These are phyloP conservation scores for Etia nguti DNA, from an alignment of 2,113 vertebrate genomes.

Conservation along the genomic window DNA sequence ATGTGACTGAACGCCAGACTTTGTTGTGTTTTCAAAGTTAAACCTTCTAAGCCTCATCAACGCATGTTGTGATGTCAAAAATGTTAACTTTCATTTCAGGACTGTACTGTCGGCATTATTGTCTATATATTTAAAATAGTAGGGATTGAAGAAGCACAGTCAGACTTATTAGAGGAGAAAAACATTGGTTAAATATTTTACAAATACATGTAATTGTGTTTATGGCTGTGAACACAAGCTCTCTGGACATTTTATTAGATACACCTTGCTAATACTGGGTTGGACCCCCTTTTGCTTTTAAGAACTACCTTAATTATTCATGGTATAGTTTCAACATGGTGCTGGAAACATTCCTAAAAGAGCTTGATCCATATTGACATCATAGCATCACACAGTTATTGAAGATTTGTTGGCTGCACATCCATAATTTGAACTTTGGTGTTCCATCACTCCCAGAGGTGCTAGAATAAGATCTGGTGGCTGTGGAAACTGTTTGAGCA, in stretches of 20 bases:
- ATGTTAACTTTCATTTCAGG: background rate
- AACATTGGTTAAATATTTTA: background rate
- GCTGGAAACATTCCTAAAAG: background rate
- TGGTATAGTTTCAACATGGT: background rate
- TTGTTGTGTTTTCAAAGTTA: background rate
- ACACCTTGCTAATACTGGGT: background rate
- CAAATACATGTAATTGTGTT: background rate
- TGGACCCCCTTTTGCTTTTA: background rate
- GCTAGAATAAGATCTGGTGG: background rate
- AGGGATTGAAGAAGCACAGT: background rate
- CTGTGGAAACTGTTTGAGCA: background rate
- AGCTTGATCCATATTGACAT: background rate
- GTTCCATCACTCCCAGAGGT: background rate
- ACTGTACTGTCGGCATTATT: background rate
- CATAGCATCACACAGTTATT: background rate
- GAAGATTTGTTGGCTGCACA: background rate
- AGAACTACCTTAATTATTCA: background rate
- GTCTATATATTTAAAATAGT: background rate
- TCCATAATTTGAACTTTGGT: background rate
- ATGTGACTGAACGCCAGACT: background rate
- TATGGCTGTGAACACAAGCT: background rate
- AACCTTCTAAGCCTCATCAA: background rate
- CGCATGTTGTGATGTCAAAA: background rate
- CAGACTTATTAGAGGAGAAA: background rate
- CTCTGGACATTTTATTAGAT: background rate